Evolutionary conservation across 2,797 vertebrate species (phyloP), one percentile per base, ranked within the genome.

Genomic region (Pangasius sanitwongsei): DNA sequence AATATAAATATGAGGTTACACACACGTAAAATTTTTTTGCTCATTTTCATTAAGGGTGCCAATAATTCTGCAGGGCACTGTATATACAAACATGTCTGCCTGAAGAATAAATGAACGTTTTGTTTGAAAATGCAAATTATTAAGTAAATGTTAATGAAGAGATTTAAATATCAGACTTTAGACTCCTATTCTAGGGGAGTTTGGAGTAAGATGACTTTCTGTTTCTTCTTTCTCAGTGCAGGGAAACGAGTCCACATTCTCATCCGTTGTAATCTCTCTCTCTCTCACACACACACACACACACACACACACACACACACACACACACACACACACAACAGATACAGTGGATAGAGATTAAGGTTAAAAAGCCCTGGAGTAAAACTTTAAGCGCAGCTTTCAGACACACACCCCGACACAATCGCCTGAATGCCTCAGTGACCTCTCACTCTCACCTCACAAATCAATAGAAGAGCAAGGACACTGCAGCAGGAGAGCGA

Each of bases 381-480:
- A n/a, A 78, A 53, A 53, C 13, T 50, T 25, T 48, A 72, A 69
- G 37, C 1, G 23, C 23, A 6, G 72, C 48, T 44, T 78, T 50
- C 3, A 15, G 12, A 15, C 28, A 2, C 48, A 53, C 48, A 16
- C 77, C 86, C 23, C 41, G 67, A 83, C 65, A 83, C 31, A 16
- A n/a, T 18, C 41, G 61, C 37, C 48, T n/a, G 48, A 41, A 31
- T 20, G 18, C 55, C 28, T 18, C 41, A 25, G 61, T 63, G 74
- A 48, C 63, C 70, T 59, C 63, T 59, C 34, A n/a, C 70, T 65
- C 89, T 69, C 16, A 34, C 65, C 89, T 77, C 83, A 82, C 89
- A 92, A 90, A 90, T 89, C 91, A 91, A 92, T 91, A 93, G 81
- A 82, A 53, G 87, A 86, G 86, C 72, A 86, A 92, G 90, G 87